These are phyloP conservation scores for Eucriotettix oculatus DNA, from an alignment of 2,888 invertebrate species.

Conservation along the genomic window DNA sequence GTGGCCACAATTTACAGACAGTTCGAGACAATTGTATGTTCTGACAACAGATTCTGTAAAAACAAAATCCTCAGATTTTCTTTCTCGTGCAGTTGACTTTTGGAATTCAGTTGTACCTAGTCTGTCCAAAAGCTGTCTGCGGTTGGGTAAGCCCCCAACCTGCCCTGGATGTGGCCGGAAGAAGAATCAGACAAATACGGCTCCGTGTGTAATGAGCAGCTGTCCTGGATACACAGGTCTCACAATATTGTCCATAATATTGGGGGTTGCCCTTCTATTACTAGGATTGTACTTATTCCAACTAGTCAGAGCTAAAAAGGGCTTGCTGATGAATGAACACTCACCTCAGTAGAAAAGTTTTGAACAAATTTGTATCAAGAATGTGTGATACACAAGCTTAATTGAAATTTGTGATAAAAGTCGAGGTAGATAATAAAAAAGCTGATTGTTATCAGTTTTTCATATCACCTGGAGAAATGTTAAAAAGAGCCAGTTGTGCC, in stretches of 20 bases:
- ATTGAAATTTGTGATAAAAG: too few species aligned
- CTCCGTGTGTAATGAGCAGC: background rate
- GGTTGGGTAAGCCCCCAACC: background rate
- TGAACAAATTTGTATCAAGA: too few species aligned
- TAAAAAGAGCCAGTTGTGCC: too few species aligned
- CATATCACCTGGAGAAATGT: too few species aligned
- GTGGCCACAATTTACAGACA: slow-evolving; percentile 5
- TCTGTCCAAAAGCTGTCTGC: slow-evolving; percentile 1
- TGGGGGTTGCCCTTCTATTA: background rate
- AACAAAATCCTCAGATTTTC: slow-evolving; percentile 1
- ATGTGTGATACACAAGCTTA: too few species aligned
- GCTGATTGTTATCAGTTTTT: too few species aligned
- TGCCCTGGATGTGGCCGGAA: background rate
- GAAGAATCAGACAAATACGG: background rate
- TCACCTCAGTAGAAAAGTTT: background rate
- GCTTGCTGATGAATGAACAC: background rate
- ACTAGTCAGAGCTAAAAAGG: background rate
- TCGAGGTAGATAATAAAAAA: too few species aligned
- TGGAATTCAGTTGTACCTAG: slow-evolving; percentile 8
- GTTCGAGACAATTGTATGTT: background rate
- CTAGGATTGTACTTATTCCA: background rate
- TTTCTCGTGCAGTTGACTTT: slow-evolving; percentile 11
- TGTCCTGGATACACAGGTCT: background rate
- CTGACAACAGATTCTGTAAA: background rate
- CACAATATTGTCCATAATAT: background rate